phyloP scores from a whole-genome alignment of 2,797 vertebrate species.

The Leptatherina wallacei region DNA sequence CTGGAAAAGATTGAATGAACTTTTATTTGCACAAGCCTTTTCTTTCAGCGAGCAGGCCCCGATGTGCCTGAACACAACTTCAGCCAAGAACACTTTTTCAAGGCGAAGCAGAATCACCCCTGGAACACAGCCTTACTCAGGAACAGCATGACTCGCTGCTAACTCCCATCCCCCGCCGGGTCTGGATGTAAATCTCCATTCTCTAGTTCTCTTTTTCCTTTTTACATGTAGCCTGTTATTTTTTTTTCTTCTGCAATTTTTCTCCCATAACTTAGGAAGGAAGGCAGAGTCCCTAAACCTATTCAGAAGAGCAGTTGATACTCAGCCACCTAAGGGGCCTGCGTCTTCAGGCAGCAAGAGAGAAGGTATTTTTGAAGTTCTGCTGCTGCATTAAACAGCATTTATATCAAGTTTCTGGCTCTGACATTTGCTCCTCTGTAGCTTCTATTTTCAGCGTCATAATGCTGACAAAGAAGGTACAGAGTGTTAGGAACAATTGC shows the following conservation, averaged over 20 bases:
- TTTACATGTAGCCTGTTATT: constrained; percentile 38
- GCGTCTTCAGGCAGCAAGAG: constrained; percentile 47
- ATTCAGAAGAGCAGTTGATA: constrained; percentile 49
- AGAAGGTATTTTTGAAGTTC: constrained; percentile 54
- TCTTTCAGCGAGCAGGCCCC: constrained; percentile 55
- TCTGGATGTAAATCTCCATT: constrained; percentile 52
- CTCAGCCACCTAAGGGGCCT: constrained; percentile 41
- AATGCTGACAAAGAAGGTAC: constrained; percentile 51
- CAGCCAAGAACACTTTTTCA: constrained; percentile 68
- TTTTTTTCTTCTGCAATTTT: constrained; percentile 29
- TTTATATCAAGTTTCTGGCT: constrained; percentile 53
- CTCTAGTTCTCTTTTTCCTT: constrained; percentile 37
- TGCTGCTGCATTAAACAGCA: constrained; percentile 50
- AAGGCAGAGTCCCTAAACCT: constrained; percentile 38
- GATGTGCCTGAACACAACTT: constrained; percentile 50
- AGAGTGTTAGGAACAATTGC: constrained; percentile 31
- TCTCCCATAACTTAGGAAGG: constrained; percentile 20
- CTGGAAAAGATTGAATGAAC: constrained; percentile 74
- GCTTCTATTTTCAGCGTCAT: constrained; percentile 46
- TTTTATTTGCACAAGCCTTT: constrained; percentile 72
- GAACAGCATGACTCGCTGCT: constrained; percentile 59
- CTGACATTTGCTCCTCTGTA: constrained; percentile 56
- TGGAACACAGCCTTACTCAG: constrained; percentile 57
- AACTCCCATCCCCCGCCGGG: constrained; percentile 48
- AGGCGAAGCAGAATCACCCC: constrained; percentile 60